Conservation (phyloP, 2,888 invertebrate species). For the Lissonota sp. region DNA sequence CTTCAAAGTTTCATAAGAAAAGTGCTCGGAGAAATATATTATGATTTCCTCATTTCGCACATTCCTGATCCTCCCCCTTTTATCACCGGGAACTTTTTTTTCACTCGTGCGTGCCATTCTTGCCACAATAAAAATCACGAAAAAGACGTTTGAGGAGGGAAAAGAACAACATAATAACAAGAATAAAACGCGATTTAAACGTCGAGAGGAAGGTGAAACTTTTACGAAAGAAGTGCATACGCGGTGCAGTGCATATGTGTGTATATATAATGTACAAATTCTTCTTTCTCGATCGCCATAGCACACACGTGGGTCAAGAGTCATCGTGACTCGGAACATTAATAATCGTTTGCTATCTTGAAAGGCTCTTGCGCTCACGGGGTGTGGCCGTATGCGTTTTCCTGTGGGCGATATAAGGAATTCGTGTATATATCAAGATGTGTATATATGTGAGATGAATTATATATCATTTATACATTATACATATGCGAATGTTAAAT, state of each 20-base stretch:
- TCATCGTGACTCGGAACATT: constrained; percentile 78
- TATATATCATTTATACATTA: not conserved
- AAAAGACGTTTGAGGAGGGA: not conserved
- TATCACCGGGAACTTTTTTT: not conserved
- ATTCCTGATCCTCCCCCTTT: not conserved
- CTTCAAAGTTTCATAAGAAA: too few species aligned
- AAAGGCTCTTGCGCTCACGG: constrained; percentile 67
- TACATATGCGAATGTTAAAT: constrained; percentile 6
- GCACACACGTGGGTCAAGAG: constrained; percentile 72
- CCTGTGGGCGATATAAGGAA: constrained; percentile 19
- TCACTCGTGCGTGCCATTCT: not conserved
- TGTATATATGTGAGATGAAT: not conserved
- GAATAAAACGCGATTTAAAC: too few species aligned
- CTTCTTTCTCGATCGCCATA: constrained; percentile 41
- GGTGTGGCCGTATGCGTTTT: constrained; percentile 72
- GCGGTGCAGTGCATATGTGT: constrained; percentile 7
- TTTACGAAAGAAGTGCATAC: constrained; percentile 26
- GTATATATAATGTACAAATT: constrained; percentile 20
- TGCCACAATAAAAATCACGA: not conserved
- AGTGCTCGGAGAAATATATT: too few species aligned
- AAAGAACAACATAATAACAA: not conserved
- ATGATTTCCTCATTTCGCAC: too few species aligned
- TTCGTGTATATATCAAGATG: constrained; percentile 25
- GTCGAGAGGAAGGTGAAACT: constrained; percentile 27
- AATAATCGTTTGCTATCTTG: constrained; percentile 81